Base-by-base conservation (phyloP, 1,140 invertebrate genomes). In the Heliconius eleuchia region DNA sequence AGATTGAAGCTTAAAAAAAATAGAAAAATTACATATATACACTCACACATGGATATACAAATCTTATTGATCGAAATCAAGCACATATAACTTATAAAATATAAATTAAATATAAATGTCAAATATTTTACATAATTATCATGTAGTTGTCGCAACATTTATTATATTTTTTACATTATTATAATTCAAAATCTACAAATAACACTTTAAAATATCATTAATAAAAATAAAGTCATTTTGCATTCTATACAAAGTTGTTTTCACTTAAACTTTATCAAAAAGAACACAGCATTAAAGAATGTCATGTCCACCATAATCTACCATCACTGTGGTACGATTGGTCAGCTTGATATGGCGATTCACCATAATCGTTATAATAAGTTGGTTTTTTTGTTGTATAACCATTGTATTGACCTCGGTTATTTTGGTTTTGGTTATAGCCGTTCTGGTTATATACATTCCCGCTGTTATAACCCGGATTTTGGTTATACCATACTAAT, bases 281-380 rank as follows among this genome's bases (percentile, higher is more conserved):
- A 27, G 11, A 66, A 66, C 60, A 66, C 60, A 66, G 23, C 23
- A 13, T 66, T 30, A 66, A 30, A 27, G 4, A 60, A 13, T 16
- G 9, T 82, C 72, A 82, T 13, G 80, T 82, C 82, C 84, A 85
- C 84, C 84, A 85, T 5, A 78, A 34, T 19, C 79, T 80, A 18
- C 76, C 57, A 57, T 80, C 78, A 66, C 52, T 79, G 34, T 82
- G 50, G 57, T 77, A 82, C 13, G 34, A n/a, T 13, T 76, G 55
- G 30, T 79, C 71, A 4, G 73, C 30, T 73, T 73, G 79, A 39
- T 76, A 76, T 11, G 76, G 57, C 6, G 71, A 60, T 34, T 76
- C 73, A 9, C 30, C 75, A 46, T 73, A 37, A 74, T 76, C 57
- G 30, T 34, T 73, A 50, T 76, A 66, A 42, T 73, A 60, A 77